A percentile compares a stretch with the other conserved stretches of the same genome.
Evolutionary conservation across 2,797 vertebrate genomes (phyloP).

Genomic region (Euthynnus affinis): DNA sequence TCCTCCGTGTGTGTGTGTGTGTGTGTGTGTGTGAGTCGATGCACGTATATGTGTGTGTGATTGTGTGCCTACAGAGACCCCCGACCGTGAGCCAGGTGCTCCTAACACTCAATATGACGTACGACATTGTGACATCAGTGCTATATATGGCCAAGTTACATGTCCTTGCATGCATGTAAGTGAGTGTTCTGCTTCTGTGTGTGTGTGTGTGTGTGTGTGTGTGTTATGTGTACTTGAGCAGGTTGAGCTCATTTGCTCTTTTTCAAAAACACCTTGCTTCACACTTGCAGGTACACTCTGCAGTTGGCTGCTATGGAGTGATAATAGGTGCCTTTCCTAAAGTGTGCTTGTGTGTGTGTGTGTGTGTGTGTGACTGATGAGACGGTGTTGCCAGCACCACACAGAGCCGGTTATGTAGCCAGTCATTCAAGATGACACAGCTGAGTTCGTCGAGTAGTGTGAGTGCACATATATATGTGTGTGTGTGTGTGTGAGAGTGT

Average conservation of each 20-base stretch:
- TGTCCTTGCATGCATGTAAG: conserved; percentile 30
- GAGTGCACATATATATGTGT: background rate
- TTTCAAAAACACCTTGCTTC: conserved; percentile 28
- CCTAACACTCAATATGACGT: conserved; percentile 46
- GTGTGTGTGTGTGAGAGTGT: background rate
- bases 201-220: background rate
- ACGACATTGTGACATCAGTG: conserved; percentile 46
- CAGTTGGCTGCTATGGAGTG: background rate
- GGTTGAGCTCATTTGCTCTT: conserved; percentile 2
- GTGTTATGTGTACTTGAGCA: conserved; percentile 6
- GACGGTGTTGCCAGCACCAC: conserved; percentile 13
- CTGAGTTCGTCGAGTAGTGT: conserved; percentile 4
- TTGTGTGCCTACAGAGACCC: conserved; percentile 26
- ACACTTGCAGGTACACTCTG: conserved; percentile 10
- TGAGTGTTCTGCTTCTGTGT: background rate
- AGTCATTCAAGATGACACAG: conserved; percentile 14
- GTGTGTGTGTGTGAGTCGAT: background rate
- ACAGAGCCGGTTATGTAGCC: background rate
- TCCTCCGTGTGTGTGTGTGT: background rate
- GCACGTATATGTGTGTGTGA: conserved; percentile 1
- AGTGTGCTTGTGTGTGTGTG: conserved; percentile 1
- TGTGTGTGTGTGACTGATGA: conserved; percentile 3
- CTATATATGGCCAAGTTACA: conserved; percentile 49
- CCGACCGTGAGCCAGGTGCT: conserved; percentile 61
- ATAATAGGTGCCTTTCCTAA: background rate